phyloP scores from a whole-genome alignment of 2,888 invertebrate species.

The Ecdyonurus torrentis region DNA sequence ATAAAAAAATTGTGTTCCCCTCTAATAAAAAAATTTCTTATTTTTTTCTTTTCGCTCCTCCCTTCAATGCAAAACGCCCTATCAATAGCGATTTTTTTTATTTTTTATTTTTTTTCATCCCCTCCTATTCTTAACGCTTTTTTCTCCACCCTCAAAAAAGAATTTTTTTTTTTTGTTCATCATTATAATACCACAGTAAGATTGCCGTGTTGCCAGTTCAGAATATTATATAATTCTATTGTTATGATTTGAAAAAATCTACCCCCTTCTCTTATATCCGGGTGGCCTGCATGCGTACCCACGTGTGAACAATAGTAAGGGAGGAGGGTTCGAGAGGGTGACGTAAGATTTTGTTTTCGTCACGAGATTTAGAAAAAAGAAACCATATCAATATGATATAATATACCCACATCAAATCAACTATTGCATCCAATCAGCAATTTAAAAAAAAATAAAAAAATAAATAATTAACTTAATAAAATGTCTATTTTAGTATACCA shows the following conservation, averaged over 20 bases:
- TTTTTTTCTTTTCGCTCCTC: constrained; percentile 3
- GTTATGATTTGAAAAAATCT: neutral
- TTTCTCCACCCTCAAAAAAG: neutral
- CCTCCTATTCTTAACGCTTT: neutral
- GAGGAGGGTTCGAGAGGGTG: neutral
- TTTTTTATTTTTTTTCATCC: neutral
- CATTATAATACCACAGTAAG: neutral
- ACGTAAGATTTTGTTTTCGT: no score
- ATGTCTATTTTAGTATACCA: no score
- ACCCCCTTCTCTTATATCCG: neutral
- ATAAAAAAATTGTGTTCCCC: neutral
- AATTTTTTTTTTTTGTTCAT: neutral
- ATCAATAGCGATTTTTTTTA: constrained; percentile 4
- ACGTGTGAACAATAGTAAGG: neutral
- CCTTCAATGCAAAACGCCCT: constrained; percentile 4
- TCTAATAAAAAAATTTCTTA: neutral
- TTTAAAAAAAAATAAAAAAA: no score
- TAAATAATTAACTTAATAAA: no score
- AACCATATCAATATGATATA: no score
- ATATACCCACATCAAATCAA: no score
- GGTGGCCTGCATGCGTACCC: no score
- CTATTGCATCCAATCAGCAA: no score
- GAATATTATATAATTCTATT: neutral
- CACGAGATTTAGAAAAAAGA: no score
- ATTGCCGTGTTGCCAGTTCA: neutral